Evolutionary conservation across 2,888 invertebrate genomes (phyloP).

Genomic region (Scelioninae gen. 1): DNA sequence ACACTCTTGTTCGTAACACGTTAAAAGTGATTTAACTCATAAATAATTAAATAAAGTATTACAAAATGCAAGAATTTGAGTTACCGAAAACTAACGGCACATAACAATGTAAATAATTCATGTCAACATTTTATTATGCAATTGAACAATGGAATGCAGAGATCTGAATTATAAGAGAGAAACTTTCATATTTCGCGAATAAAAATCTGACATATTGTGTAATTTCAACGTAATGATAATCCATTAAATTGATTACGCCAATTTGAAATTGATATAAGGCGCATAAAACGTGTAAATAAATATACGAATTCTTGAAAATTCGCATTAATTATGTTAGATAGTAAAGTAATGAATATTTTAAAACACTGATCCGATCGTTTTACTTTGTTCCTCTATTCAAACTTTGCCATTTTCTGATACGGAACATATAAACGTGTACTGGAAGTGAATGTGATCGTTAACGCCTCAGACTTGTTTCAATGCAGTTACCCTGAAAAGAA

Average conservation of each 20-base stretch:
- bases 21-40: too few relatives aligned
- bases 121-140: constrained; percentile 43
- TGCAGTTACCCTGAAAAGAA: constrained; percentile 52
- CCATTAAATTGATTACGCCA: constrained; percentile 41
- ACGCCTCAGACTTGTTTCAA: constrained; percentile 48
- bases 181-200: constrained; percentile 40
- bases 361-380: constrained; percentile 34
- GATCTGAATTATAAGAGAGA: constrained; percentile 18
- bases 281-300: constrained; percentile 16
- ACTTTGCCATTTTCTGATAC: constrained; percentile 43
- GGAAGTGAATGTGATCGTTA: constrained; percentile 63
- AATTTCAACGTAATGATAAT: constrained; percentile 37
- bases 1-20: too few relatives aligned
- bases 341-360: constrained; percentile 29
- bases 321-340: constrained; percentile 21
- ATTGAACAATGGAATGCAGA: constrained; percentile 50
- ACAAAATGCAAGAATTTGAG: too few relatives aligned
- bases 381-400: constrained; percentile 41
- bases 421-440: constrained; percentile 25
- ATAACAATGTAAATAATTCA: constrained; percentile 41
- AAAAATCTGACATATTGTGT: constrained; percentile 26
- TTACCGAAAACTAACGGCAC: constrained; percentile 13
- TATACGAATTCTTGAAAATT: constrained; percentile 5
- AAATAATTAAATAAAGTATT: too few relatives aligned
- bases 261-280: constrained; percentile 32